These are phyloP conservation scores for Coilia nasus DNA, from an alignment of 2,797 vertebrate genomes.

Conservation along the genomic window DNA sequence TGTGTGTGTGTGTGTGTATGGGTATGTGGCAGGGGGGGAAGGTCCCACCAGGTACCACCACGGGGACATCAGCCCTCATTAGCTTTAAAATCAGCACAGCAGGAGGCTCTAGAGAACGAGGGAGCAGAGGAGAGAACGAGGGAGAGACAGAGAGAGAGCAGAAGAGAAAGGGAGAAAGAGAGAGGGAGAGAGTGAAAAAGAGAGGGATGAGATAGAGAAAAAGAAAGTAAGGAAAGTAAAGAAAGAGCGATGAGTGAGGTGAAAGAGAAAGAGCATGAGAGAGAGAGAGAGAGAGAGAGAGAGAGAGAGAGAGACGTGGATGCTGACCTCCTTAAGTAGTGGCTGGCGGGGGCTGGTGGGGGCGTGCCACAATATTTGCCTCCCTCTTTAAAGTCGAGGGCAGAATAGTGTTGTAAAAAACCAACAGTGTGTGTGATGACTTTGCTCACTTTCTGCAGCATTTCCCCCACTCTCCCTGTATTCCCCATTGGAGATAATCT, in stretches of 20 bases:
- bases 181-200: not conserved
- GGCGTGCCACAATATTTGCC: conserved; percentile 4
- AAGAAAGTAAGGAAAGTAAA: no score
- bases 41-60: conserved; percentile 50
- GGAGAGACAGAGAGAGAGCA: not conserved
- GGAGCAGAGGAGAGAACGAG: conserved; percentile 31
- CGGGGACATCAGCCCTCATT: conserved; percentile 56
- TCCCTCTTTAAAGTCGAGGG: not conserved
- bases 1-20: not conserved
- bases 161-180: not conserved
- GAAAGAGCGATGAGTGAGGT: not conserved
- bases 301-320: not conserved
- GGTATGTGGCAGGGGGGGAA: conserved; percentile 1
- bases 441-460: not conserved
- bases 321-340: conserved; percentile 30
- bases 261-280: not conserved
- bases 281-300: not conserved
- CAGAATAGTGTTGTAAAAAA: not conserved
- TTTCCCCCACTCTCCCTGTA: not conserved
- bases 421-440: not conserved
- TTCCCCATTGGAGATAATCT: conserved; percentile 10
- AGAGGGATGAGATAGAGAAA: not conserved
- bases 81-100: conserved; percentile 53
- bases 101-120: conserved; percentile 35
- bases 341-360: not conserved